Evolutionary conservation across 2,797 vertebrate genomes (phyloP).

Genomic region (Adrianichthys oophorus): DNA sequence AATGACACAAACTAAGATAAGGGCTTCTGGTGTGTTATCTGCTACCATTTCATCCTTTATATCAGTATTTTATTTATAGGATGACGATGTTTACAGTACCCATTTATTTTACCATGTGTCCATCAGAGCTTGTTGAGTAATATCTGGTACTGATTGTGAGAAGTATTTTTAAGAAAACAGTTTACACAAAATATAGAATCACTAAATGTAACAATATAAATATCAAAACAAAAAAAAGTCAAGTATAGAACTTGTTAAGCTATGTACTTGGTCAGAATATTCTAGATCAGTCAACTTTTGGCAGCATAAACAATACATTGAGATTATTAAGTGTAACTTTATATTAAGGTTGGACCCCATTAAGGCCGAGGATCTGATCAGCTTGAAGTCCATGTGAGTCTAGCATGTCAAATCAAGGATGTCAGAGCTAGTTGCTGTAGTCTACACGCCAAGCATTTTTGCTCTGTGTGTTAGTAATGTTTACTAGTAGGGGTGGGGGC

Average conservation of each 20-base stretch:
- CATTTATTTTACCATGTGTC: not conserved
- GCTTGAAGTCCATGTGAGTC: conserved; percentile 35
- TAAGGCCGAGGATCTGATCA: conserved; percentile 39
- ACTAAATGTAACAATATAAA: too few species aligned
- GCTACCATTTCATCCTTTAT: too few species aligned
- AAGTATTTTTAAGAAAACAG: too few species aligned
- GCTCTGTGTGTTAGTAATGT: conserved; percentile 30
- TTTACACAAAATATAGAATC: too few species aligned
- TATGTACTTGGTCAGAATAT: too few species aligned
- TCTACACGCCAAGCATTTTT: conserved; percentile 42
- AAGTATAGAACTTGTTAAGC: too few species aligned
- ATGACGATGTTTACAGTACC: not conserved
- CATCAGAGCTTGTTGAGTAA: too few species aligned
- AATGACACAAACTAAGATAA: not conserved
- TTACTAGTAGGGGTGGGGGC: conserved; percentile 6
- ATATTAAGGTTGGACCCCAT: conserved; percentile 34
- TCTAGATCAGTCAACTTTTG: conserved; percentile 8
- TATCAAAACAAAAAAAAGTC: too few species aligned
- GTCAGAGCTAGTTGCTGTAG: conserved; percentile 30
- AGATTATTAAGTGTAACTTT: conserved; percentile 41
- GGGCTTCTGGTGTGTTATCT: not conserved
- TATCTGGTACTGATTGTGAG: too few species aligned
- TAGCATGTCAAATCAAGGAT: conserved; percentile 47
- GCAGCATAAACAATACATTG: conserved; percentile 25
- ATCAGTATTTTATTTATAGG: not conserved